These are phyloP conservation scores for Yponomeuta malinellus DNA, from an alignment of 2,888 invertebrate species.

Conservation along the genomic window DNA sequence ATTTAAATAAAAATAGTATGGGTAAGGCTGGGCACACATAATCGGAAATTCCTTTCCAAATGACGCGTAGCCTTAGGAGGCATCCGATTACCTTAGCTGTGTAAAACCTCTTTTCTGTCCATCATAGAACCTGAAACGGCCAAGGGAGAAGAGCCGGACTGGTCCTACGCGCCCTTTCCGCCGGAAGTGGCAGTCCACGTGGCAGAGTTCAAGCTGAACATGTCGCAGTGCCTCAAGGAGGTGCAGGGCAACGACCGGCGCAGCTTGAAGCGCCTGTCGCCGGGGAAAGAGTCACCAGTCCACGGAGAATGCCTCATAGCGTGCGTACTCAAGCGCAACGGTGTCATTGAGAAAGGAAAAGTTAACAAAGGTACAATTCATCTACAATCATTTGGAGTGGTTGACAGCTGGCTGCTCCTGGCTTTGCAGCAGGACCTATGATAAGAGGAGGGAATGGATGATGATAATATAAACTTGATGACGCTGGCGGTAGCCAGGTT, in stretches of 20 bases:
- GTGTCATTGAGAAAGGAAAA: constrained; percentile 53
- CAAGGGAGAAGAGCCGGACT: constrained; percentile 38
- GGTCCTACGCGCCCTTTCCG: constrained; percentile 73
- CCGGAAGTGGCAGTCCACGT: constrained; percentile 46
- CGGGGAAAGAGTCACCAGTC: constrained; percentile 53
- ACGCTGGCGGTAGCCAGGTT: too few relatives aligned
- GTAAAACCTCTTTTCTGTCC: background rate
- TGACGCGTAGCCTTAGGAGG: background rate
- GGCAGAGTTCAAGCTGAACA: constrained; percentile 54
- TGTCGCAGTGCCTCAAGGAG: constrained; percentile 62
- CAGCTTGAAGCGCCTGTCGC: constrained; percentile 48
- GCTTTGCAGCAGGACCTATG: too few relatives aligned
- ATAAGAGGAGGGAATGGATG: too few relatives aligned
- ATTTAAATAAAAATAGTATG: constrained; percentile 29
- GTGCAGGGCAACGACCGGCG: constrained; percentile 44
- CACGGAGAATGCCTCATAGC: constrained; percentile 65
- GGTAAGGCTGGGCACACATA: too few relatives aligned
- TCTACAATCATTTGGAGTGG: too few relatives aligned
- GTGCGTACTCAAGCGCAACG: constrained; percentile 60
- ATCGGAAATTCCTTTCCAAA: too few relatives aligned
- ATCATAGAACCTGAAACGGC: background rate
- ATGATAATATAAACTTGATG: too few relatives aligned
- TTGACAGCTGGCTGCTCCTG: too few relatives aligned
- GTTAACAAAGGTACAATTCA: constrained; percentile 50
- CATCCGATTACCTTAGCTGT: background rate